Conservation (phyloP, 2,888 invertebrate species). For the Erebia aethiops region DNA sequence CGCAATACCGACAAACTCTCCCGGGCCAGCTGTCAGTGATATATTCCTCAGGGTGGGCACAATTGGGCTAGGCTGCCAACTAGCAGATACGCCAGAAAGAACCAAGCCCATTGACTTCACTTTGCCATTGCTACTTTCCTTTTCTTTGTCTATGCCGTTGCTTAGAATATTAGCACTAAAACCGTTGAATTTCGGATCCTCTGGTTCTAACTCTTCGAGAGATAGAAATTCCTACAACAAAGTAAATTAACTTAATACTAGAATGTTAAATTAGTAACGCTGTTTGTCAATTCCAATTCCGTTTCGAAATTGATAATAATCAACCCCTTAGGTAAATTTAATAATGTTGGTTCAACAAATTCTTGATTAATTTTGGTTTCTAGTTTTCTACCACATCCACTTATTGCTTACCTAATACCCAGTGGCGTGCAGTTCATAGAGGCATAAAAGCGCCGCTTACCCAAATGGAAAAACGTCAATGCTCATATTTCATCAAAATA, state of each 20-base stretch:
- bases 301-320: too few species aligned
- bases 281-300: too few species aligned
- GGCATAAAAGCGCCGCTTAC: too few species aligned
- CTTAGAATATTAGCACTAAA: conserved; percentile 46
- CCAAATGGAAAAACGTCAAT: too few species aligned
- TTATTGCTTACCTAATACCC: too few species aligned
- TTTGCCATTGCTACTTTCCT: conserved; percentile 50
- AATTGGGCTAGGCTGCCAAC: conserved; percentile 72
- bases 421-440: too few species aligned
- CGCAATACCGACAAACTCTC: conserved; percentile 86
- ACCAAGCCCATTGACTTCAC: conserved; percentile 58
- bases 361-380: too few species aligned
- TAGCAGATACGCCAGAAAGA: conserved; percentile 68
- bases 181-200: conserved; percentile 49
- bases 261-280: too few species aligned
- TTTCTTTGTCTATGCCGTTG: conserved; percentile 59
- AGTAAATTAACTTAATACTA: conserved; percentile 1
- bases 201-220: conserved; percentile 66
- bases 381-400: too few species aligned
- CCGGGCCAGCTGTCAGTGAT: conserved; percentile 75
- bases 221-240: conserved; percentile 67
- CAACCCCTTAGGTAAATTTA: too few species aligned
- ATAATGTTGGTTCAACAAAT: too few species aligned
- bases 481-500: too few species aligned
- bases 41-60: conserved; percentile 82